Percentiles rank a stretch among this genome's conserved stretches.
These are phyloP conservation scores for Chloroceryle amazona DNA, from an alignment of 2,797 vertebrate genomes.

Conservation along the genomic window DNA sequence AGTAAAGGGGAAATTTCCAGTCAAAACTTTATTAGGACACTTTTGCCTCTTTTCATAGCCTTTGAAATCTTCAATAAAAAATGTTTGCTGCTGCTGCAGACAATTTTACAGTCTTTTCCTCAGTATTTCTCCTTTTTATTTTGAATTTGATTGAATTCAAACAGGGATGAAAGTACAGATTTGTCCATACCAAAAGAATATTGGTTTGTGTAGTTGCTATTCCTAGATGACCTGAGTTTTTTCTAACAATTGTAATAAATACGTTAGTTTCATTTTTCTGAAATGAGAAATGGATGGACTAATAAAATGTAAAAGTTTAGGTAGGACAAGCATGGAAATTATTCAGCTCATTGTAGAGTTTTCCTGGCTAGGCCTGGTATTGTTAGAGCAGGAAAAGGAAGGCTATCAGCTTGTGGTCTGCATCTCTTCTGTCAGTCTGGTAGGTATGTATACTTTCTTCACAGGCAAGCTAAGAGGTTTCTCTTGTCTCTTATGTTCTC, in stretches of 20 bases:
- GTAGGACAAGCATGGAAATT: neutral
- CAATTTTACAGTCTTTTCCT: neutral
- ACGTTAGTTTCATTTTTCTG: neutral
- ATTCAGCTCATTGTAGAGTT: neutral
- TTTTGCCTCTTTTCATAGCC: neutral
- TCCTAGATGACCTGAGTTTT: neutral
- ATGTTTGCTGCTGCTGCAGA: neutral
- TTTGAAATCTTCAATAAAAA: slow-evolving; percentile 10
- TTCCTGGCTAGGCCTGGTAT: neutral
- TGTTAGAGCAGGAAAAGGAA: neutral
- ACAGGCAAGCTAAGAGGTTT: neutral
- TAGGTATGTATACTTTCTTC: neutral
- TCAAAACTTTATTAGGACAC: neutral
- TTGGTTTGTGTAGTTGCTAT: neutral
- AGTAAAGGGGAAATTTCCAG: neutral
- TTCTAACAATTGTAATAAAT: neutral
- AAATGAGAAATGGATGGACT: neutral
- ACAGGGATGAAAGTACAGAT: neutral
- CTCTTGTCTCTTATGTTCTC: neutral
- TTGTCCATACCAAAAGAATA: neutral
- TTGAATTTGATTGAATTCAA: neutral
- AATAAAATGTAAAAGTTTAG: neutral
- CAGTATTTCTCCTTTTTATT: neutral
- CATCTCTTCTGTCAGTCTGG: neutral
- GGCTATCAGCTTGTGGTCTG: neutral